Evolutionary conservation across 2,113 vertebrate genomes (phyloP).

Genomic region (Scophthalmus maximus): DNA sequence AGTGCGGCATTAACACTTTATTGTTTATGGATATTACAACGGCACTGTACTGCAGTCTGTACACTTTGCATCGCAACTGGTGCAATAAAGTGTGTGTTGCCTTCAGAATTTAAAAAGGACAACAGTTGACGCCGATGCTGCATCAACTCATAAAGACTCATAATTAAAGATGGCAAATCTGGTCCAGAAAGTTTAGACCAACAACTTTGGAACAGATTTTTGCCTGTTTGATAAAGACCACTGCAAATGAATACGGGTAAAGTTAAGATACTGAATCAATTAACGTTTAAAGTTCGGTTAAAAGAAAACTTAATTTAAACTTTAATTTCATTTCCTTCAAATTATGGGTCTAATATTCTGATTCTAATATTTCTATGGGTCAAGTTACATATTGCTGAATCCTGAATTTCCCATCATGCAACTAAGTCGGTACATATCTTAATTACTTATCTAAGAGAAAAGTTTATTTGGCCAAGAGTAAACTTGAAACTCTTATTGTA

Average conservation of each 20-base stretch:
- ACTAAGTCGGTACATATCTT: too few relatives aligned
- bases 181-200: not conserved
- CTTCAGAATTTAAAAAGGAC: conserved; percentile 13
- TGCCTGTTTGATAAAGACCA: not conserved
- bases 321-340: too few relatives aligned
- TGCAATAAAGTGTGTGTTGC: conserved; percentile 33
- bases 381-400: too few relatives aligned
- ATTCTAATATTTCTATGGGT: too few relatives aligned
- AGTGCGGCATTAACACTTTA: conserved; percentile 57
- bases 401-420: too few relatives aligned
- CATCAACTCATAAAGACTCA: not conserved
- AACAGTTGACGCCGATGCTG: too few relatives aligned
- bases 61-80: conserved; percentile 23
- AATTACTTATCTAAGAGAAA: too few relatives aligned
- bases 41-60: conserved; percentile 22
- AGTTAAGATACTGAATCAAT: not conserved
- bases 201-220: not conserved
- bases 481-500: too few relatives aligned
- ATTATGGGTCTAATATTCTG: too few relatives aligned
- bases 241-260: not conserved
- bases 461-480: too few relatives aligned
- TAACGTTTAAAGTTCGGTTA: not conserved
- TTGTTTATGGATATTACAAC: conserved; percentile 49
- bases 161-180: conserved; percentile 13
- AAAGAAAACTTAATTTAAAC: not conserved